phyloP scores from a whole-genome alignment of 2,113 vertebrate genomes.

The Microtus montanus region DNA sequence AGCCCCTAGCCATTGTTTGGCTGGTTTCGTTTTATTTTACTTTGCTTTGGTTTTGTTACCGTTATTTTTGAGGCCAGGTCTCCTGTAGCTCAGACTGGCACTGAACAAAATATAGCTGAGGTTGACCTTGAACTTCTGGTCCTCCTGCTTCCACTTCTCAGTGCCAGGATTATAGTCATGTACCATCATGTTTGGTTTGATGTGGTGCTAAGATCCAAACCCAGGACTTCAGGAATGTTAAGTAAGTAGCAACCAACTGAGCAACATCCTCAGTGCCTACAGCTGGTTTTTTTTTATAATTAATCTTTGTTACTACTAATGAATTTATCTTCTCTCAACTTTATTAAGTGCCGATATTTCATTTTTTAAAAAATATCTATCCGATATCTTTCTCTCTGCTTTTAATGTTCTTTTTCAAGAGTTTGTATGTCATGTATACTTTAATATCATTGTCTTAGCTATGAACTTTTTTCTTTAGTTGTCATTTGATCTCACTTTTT shows the following conservation, averaged over 20 bases:
- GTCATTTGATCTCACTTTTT: slow-evolving; percentile 12
- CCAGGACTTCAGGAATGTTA: neutral
- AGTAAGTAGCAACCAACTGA: no score
- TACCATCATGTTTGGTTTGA: neutral
- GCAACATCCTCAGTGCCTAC: no score
- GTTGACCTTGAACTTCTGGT: neutral
- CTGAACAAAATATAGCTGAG: neutral
- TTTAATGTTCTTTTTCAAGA: slow-evolving; percentile 27
- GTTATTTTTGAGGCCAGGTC: neutral
- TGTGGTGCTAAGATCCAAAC: neutral
- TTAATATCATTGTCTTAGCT: slow-evolving; percentile 1
- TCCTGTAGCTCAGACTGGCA: neutral
- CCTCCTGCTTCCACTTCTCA: neutral
- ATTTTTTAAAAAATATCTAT: neutral
- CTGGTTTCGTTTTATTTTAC: neutral
- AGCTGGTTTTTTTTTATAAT: neutral
- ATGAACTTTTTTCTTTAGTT: neutral
- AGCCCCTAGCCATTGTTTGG: neutral
- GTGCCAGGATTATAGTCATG: neutral
- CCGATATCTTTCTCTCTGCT: neutral
- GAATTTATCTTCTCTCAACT: neutral
- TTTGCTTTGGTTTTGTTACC: neutral
- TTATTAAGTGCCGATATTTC: neutral
- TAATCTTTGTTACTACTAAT: neutral
- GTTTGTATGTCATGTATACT: neutral